Conservation (phyloP, 2,888 invertebrate species). For the Epiblema foenella region DNA sequence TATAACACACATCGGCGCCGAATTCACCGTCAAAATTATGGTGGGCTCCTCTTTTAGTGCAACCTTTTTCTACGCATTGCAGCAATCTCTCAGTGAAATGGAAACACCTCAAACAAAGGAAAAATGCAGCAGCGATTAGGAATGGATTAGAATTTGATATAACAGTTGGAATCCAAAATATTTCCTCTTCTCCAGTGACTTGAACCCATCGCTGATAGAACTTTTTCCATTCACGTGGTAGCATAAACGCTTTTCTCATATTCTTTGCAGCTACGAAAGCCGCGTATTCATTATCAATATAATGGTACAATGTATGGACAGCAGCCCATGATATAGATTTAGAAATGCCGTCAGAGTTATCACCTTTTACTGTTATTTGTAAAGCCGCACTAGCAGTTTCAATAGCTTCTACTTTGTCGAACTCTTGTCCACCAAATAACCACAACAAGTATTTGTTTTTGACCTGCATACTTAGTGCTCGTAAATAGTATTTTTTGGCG, state of each 20-base stretch:
- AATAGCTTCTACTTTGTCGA: conserved; percentile 59
- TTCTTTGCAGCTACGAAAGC: conserved; percentile 71
- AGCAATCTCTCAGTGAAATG: conserved; percentile 66
- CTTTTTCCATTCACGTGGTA: conserved; percentile 68
- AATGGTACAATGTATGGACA: conserved; percentile 70
- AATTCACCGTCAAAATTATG: conserved; percentile 47
- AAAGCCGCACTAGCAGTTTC: conserved; percentile 66
- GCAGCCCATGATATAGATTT: conserved; percentile 77
- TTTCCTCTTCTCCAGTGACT: conserved; percentile 74
- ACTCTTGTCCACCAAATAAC: conserved; percentile 69
- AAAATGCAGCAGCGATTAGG: conserved; percentile 74
- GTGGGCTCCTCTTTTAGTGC: conserved; percentile 62
- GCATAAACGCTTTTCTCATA: conserved; percentile 73
- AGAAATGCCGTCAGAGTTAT: conserved; percentile 70
- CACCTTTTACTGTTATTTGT: conserved; percentile 71
- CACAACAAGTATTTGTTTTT: conserved; percentile 73
- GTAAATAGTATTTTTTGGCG: conserved; percentile 62
- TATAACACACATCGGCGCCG: conserved; percentile 64
- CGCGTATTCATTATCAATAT: conserved; percentile 56
- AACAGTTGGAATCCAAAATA: conserved; percentile 67
- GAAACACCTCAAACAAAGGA: conserved; percentile 74
- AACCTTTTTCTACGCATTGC: conserved; percentile 65
- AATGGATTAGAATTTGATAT: conserved; percentile 64
- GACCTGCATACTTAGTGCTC: conserved; percentile 61
- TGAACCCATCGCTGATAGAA: conserved; percentile 67